Base-by-base conservation (phyloP, 1,140 invertebrate species). In the Zaprionus gabonicus region DNA sequence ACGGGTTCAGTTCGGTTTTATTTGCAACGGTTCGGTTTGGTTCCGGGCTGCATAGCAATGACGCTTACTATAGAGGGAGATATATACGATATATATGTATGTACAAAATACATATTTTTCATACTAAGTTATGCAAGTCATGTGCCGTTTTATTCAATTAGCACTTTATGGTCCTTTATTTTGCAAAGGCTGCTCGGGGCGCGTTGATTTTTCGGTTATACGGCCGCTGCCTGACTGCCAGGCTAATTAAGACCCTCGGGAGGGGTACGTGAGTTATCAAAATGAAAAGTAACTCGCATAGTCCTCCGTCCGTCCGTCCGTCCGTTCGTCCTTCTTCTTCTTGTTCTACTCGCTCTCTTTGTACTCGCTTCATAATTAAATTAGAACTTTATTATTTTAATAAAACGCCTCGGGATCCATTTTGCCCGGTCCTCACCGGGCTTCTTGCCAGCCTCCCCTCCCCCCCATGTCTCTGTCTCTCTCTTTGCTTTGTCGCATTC, bases 351-450 rank as follows among this genome's bases (percentile, higher is more conserved):
- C 23, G 46, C 20, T 20, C 55, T 53, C 73, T 77, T 76, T 77
- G 70, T 66, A 55, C 57, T 73, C 57, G 49, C 60, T 74, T 68
- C 79, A 81, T 88, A 88, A 88, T 88, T 88, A 90, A 88, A 88
- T 88, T 88, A 88, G 79, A 88, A 88, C 85, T 90, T 88, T 88
- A 88, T 88, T 88, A 90, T 88, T 88, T 90, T 88, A 84, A 88
- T 90, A 88, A 88, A 88, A 74, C 71, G 85, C 72, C 78, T 76
- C 69, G 69, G 82, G 84, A 62, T 71, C 71, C 71, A 73, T 59
- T 75, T 58, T 75, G 77, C 66, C 64, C 60, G 59, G 73, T 66
- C 64, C 64, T 56, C 27, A 44, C 64, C 28, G 58, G 36, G 41
- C 28, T 25, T 34, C 27, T 36, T 17, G 15, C 17, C n/a, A n/a